Percentiles rank a stretch among this genome's conserved stretches.
Evolutionary conservation across 1,140 invertebrate genomes (phyloP).

Genomic region (Drosophila grimshawi): DNA sequence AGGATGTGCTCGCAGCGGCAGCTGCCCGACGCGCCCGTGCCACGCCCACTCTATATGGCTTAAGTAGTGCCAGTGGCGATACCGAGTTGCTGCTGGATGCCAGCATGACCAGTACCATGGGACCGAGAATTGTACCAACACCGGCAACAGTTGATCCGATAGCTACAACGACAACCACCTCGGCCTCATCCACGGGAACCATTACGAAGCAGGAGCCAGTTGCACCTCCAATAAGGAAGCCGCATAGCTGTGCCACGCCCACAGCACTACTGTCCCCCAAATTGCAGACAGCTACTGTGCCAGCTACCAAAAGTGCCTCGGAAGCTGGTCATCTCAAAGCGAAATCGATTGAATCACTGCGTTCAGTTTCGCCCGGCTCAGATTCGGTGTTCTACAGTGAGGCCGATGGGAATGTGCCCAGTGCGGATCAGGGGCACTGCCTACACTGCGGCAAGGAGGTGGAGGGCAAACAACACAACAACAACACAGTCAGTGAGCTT

Average conservation of each 20-base stretch:
- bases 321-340: conserved; percentile 88
- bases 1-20: conserved; percentile 69
- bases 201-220: conserved; percentile 22
- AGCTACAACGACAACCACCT: conserved; percentile 18
- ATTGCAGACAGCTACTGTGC: conserved; percentile 13
- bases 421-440: conserved; percentile 86
- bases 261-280: conserved; percentile 66
- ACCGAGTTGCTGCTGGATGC: conserved; percentile 70
- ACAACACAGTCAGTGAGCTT: conserved; percentile 84
- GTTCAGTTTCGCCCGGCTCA: conserved; percentile 93
- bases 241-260: conserved; percentile 62
- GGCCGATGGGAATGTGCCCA: conserved; percentile 86
- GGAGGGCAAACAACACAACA: conserved; percentile 77
- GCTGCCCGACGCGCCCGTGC: conserved; percentile 50
- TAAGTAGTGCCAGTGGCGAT: conserved; percentile 70
- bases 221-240: conserved; percentile 27
- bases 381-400: conserved; percentile 95
- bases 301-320: conserved; percentile 80
- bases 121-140: neutral
- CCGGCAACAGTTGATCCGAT: conserved; percentile 13
- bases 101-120: conserved; percentile 59
- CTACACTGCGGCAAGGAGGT: conserved; percentile 92
- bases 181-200: conserved; percentile 35
- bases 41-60: conserved; percentile 53
- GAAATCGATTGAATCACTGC: conserved; percentile 92